phyloP scores from a whole-genome alignment of 2,113 vertebrate species.

The Spilogale gracilis region DNA sequence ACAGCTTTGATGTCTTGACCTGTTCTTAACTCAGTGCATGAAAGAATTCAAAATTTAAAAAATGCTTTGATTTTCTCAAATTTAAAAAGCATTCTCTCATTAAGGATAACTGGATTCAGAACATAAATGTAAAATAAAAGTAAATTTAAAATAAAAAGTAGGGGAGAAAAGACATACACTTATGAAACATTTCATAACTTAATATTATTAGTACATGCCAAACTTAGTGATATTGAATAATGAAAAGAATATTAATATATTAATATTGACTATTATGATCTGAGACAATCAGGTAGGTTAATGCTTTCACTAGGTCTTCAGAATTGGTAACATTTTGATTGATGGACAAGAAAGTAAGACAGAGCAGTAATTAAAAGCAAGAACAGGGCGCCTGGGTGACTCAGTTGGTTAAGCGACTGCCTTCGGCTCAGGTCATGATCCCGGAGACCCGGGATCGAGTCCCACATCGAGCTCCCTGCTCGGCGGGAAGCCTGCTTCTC shows the following conservation, averaged over 20 bases:
- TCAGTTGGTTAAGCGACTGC: too few species aligned
- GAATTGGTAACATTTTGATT: background rate
- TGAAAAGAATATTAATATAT: background rate
- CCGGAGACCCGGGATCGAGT: too few species aligned
- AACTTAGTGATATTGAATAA: background rate
- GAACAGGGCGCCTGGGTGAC: too few species aligned
- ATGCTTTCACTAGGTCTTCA: background rate
- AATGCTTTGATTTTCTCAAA: background rate
- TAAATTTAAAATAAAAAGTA: background rate
- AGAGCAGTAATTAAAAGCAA: background rate
- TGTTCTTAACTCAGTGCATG: background rate
- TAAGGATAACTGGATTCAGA: background rate
- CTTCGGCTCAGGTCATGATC: too few species aligned
- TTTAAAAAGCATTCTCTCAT: background rate
- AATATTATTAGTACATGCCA: background rate
- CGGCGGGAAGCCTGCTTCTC: too few species aligned
- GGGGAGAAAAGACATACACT: background rate
- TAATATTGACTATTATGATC: background rate
- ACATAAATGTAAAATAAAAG: background rate
- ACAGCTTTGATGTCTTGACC: background rate
- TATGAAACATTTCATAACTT: background rate
- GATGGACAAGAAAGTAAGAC: background rate
- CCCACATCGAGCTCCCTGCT: too few species aligned
- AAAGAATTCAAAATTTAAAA: background rate
- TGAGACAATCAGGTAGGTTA: background rate